These are phyloP conservation scores for Sporophila hypoxantha DNA, from an alignment of 2,113 vertebrate genomes.

Conservation along the genomic window DNA sequence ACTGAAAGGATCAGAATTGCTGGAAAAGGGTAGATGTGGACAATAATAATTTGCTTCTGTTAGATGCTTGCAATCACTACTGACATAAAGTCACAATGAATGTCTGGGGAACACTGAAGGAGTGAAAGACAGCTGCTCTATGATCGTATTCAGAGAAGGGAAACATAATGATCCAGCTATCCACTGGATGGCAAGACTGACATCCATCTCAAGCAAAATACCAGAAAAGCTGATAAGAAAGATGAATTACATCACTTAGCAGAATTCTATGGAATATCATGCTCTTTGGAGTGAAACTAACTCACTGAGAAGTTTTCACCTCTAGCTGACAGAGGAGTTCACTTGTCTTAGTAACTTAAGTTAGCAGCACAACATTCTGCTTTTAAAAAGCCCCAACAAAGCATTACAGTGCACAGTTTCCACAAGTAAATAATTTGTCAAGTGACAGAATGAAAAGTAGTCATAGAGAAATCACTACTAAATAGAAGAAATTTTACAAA, in stretches of 20 bases:
- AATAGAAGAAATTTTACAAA: not conserved
- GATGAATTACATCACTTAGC: not conserved
- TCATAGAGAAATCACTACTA: not conserved
- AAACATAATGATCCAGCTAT: not conserved
- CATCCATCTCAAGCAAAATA: not conserved
- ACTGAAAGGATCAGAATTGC: not conserved
- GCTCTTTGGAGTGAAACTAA: not conserved
- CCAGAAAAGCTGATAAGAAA: not conserved
- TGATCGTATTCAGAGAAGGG: not conserved
- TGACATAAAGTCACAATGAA: not conserved
- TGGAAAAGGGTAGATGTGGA: not conserved
- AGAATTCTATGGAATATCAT: not conserved
- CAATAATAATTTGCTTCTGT: not conserved
- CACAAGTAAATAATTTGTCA: not conserved
- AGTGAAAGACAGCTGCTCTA: not conserved
- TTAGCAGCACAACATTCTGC: not conserved
- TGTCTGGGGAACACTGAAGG: not conserved
- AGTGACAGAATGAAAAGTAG: not conserved
- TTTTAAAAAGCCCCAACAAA: not conserved
- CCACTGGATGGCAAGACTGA: not conserved
- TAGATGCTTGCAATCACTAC: not conserved
- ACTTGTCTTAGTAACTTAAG: not conserved
- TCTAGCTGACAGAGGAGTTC: not conserved
- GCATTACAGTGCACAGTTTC: not conserved
- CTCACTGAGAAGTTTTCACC: not conserved